Evolutionary conservation across 2,797 vertebrate species (phyloP).

Genomic region (Rousettus madagascariensis): DNA sequence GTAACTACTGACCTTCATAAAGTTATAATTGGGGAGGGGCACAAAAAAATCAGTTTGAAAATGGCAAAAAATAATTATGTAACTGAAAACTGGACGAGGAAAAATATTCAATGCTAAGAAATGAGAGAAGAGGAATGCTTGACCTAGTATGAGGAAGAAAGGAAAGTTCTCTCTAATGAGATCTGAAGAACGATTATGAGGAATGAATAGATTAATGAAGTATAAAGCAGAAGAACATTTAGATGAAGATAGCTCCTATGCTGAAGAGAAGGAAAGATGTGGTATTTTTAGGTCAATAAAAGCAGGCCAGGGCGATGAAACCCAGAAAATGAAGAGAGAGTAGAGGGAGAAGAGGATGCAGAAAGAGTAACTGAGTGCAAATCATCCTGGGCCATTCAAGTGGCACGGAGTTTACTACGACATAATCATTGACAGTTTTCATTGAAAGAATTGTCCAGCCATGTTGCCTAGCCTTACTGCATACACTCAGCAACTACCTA

Average conservation of each 20-base stretch:
- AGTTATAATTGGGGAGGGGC: background rate
- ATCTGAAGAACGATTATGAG: background rate
- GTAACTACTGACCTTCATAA: background rate
- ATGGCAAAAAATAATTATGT: background rate
- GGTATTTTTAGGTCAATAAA: fast-evolving
- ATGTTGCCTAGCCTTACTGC: background rate
- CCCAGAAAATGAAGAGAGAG: background rate
- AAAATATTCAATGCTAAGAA: background rate
- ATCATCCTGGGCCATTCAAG: fast-evolving
- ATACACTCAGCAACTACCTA: background rate
- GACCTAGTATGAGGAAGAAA: background rate
- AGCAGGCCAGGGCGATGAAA: fast-evolving
- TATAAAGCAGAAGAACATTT: background rate
- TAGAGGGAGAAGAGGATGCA: background rate
- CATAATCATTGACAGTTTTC: background rate
- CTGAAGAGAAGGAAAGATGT: fast-evolving
- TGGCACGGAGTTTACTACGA: fast-evolving
- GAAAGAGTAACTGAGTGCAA: fast-evolving
- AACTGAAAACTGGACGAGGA: background rate
- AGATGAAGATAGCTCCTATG: background rate
- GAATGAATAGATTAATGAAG: background rate
- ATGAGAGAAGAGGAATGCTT: background rate
- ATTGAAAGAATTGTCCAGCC: background rate
- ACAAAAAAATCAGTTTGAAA: background rate
- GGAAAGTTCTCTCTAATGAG: background rate